These are phyloP conservation scores for Zingel zingel DNA, from an alignment of 2,113 vertebrate genomes.

Conservation along the genomic window DNA sequence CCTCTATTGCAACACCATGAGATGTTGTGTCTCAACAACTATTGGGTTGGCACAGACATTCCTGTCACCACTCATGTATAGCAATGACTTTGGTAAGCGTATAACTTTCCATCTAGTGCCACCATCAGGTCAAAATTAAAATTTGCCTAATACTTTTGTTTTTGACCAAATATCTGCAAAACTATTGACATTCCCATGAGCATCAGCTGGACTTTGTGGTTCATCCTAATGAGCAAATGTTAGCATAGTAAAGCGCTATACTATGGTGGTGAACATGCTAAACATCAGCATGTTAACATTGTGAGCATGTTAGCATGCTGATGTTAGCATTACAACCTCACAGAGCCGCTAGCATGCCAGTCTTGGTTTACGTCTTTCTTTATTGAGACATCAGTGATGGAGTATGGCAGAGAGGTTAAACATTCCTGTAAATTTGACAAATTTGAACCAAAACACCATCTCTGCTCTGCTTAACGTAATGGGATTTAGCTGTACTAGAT, in stretches of 20 bases:
- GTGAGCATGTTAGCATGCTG: background rate
- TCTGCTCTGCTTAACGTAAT: too few species aligned
- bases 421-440: too few species aligned
- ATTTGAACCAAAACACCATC: too few species aligned
- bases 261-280: background rate
- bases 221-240: background rate
- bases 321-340: background rate
- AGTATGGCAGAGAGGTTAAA: too few species aligned
- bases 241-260: background rate
- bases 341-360: background rate
- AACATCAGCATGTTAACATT: background rate
- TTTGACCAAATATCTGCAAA: conserved; percentile 1
- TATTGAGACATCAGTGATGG: too few species aligned
- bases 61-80: background rate
- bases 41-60: background rate
- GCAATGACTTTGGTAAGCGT: background rate
- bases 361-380: too few species aligned
- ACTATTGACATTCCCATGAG: background rate
- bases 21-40: background rate
- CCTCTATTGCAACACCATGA: background rate
- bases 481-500: background rate
- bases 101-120: background rate
- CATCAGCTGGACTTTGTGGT: background rate
- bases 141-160: background rate
- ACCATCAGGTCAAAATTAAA: background rate